Conservation (phyloP, 2,888 invertebrate genomes). For the Cantharis rustica region DNA sequence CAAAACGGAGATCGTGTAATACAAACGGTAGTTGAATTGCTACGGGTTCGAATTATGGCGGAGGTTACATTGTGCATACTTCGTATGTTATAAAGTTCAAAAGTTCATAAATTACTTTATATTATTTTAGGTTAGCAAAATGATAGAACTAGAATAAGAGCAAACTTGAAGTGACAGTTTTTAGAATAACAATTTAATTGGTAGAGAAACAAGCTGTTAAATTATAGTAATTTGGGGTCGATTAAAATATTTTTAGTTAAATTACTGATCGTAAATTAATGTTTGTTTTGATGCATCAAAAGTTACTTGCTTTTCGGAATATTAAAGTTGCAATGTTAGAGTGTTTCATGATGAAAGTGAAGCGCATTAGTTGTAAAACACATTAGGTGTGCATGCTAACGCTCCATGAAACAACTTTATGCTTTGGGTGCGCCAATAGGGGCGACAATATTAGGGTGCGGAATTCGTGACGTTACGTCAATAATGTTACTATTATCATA, state of each 20-base stretch:
- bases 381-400: conserved; percentile 8
- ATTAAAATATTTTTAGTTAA: background rate
- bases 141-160: background rate
- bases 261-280: background rate
- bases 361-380: conserved; percentile 5
- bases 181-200: background rate
- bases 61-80: background rate
- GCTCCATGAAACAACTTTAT: conserved; percentile 15
- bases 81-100: background rate
- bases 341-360: background rate
- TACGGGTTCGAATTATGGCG: background rate
- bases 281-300: background rate
- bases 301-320: background rate
- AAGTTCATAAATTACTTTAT: background rate
- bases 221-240: background rate
- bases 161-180: background rate
- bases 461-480: conserved; percentile 24
- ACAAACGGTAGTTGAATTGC: background rate
- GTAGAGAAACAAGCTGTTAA: background rate
- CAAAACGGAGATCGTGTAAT: background rate
- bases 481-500: conserved; percentile 16
- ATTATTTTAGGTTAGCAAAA: background rate
- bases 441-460: conserved; percentile 28
- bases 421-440: conserved; percentile 21
- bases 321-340: background rate